Conservation (phyloP, 2,888 invertebrate species). For the Philhelius pedissequus region DNA sequence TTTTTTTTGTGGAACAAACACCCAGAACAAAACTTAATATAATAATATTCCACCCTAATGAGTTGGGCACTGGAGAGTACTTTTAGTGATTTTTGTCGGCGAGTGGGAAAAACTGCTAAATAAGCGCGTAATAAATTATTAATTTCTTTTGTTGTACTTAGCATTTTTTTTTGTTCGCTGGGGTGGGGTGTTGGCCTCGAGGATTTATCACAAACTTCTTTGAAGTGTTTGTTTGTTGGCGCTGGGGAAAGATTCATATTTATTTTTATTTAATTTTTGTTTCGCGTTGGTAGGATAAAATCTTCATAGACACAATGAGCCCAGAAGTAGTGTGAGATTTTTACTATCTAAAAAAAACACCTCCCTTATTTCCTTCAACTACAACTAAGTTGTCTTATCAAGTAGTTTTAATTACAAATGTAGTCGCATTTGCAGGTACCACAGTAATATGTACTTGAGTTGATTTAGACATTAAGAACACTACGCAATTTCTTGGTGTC, state of each 20-base stretch:
- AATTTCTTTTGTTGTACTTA: constrained; percentile 12
- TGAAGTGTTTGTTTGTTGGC: neutral
- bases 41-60: constrained; percentile 19
- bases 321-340: too few species aligned
- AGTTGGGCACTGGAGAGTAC: neutral
- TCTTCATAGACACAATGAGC: too few species aligned
- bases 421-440: too few species aligned
- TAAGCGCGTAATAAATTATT: constrained; percentile 14
- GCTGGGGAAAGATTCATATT: neutral
- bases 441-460: too few species aligned
- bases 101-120: constrained; percentile 1
- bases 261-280: neutral
- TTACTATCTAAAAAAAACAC: too few species aligned
- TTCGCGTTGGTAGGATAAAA: too few species aligned
- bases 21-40: neutral
- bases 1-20: neutral
- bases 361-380: too few species aligned
- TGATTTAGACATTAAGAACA: too few species aligned
- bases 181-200: neutral
- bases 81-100: constrained; percentile 4
- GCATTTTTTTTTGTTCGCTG: neutral
- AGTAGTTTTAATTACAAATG: too few species aligned
- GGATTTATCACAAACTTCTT: neutral
- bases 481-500: too few species aligned
- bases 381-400: too few species aligned